Percentiles rank a stretch among this genome's conserved stretches.
These are phyloP conservation scores for Drosophila neotestacea DNA, from an alignment of 2,888 invertebrate genomes.

Conservation along the genomic window DNA sequence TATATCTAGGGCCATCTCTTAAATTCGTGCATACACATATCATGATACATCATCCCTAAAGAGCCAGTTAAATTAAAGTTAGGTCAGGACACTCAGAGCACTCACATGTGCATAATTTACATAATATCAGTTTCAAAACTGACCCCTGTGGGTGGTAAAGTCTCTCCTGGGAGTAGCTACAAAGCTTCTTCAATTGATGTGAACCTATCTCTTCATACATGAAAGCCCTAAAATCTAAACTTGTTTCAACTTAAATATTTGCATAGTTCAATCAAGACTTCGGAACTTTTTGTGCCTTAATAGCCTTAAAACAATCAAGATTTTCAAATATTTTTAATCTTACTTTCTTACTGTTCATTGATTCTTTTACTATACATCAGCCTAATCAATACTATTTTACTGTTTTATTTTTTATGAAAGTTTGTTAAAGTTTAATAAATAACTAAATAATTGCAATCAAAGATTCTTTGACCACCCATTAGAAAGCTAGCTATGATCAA, in stretches of 20 bases:
- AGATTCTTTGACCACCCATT: too few species aligned
- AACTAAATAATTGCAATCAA: too few species aligned
- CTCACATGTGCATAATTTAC: constrained; percentile 10
- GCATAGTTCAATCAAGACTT: constrained; percentile 5
- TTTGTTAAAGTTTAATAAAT: too few species aligned
- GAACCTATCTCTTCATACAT: not conserved
- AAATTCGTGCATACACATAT: not conserved
- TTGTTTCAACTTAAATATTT: not conserved
- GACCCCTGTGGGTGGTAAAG: constrained; percentile 2
- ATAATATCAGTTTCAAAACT: constrained; percentile 3
- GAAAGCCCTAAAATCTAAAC: not conserved
- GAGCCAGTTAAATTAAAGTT: constrained; percentile 1
- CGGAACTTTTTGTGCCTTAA: too few species aligned
- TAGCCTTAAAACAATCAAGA: not conserved
- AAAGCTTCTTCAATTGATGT: not conserved
- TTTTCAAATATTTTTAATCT: too few species aligned
- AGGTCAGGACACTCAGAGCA: not conserved
- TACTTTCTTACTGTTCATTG: too few species aligned
- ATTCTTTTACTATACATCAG: too few species aligned
- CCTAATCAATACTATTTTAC: too few species aligned
- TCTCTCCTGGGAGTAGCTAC: not conserved
- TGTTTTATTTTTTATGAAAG: too few species aligned
- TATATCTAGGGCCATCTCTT: constrained; percentile 5
- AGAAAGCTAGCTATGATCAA: not conserved
- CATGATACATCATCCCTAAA: not conserved